Evolutionary conservation across 2,113 vertebrate genomes (phyloP), one percentile per base, ranked within the genome.

Genomic region (Cottus gobio): DNA sequence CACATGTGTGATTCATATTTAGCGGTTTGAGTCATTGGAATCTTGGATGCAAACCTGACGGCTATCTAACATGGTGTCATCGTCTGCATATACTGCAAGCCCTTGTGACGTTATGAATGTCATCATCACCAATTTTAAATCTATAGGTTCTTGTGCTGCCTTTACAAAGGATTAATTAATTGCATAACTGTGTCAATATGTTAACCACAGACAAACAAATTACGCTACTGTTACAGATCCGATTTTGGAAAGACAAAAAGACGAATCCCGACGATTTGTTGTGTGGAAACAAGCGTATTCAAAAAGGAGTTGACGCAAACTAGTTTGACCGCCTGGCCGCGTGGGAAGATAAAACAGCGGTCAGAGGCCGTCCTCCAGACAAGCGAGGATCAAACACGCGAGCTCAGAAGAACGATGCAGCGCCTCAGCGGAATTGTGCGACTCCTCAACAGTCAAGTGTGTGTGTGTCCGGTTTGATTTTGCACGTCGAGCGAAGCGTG

Each of bases 371-470:
- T 30, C 13, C 18, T 0, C 26, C 15, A 28, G n/a, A 37, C 9
- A 31, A 57, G 20, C 10, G 11, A 36, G 30, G 11, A 61, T 20
- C 39, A 52, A 65, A 48, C 2, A 62, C 62, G 65, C 37, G 46
- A 67, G 31, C 44, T 9, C 20, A 20, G 13, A 37, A 62, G 20
- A n/a, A 20, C 20, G 12, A n/a, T 13, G 63, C 46, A 16, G 6
- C 6, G 10, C 8, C 16, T 37, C 66, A 28, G 26, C 3, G 11
- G 44, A 5, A 56, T 26, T 37, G 15, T 30, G 57, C 65, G 50
- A 83, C 83, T 82, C 44, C n/a, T 20, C 54, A 24, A 13, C 77
- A 69, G 75, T 75, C 80, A 56, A 39, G 6, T 12, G 70, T 48
- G 26, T 18, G 22, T 57, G 9, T 78, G 46, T 48, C 2, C 18